These are phyloP conservation scores for Styela clava DNA, from an alignment of 23 tunicate genomes.

Conservation along the genomic window DNA sequence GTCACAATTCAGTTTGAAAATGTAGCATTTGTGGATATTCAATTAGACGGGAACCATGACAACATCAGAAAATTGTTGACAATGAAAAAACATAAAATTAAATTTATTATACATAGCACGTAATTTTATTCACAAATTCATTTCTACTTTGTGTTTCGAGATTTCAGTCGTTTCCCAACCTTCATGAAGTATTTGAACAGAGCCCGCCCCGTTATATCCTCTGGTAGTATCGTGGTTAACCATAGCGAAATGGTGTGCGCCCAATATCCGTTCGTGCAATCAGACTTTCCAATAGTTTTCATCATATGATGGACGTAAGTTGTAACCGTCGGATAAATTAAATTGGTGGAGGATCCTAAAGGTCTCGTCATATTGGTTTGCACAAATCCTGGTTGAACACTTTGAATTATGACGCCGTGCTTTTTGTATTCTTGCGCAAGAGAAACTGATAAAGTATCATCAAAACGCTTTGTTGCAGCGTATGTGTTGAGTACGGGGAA, in stretches of 20 bases:
- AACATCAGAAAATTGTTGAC: too few relatives aligned
- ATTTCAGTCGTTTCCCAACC: too few relatives aligned
- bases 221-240: too few relatives aligned
- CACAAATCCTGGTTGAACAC: slow-evolving; percentile 51
- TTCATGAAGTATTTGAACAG: too few relatives aligned
- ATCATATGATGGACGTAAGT: slow-evolving; percentile 37
- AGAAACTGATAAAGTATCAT: slow-evolving; percentile 44
- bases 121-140: too few relatives aligned
- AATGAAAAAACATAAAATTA: too few relatives aligned
- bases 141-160: too few relatives aligned
- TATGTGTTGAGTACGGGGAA: slow-evolving; percentile 51
- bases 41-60: too few relatives aligned
- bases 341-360: slow-evolving; percentile 30
- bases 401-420: slow-evolving; percentile 56
- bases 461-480: slow-evolving; percentile 64
- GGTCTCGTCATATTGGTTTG: slow-evolving; percentile 48
- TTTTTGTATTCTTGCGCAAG: slow-evolving; percentile 35
- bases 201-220: too few relatives aligned
- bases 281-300: slow-evolving; percentile 51
- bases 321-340: slow-evolving; percentile 44
- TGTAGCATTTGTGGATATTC: too few relatives aligned
- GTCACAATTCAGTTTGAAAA: too few relatives aligned
- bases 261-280: slow-evolving; percentile 41
- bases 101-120: too few relatives aligned
- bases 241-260: slow-evolving; percentile 45